A percentile compares a stretch with the other conserved stretches of the same genome.
Conservation (phyloP, 2,113 vertebrate genomes). For the Isichthys henryi region DNA sequence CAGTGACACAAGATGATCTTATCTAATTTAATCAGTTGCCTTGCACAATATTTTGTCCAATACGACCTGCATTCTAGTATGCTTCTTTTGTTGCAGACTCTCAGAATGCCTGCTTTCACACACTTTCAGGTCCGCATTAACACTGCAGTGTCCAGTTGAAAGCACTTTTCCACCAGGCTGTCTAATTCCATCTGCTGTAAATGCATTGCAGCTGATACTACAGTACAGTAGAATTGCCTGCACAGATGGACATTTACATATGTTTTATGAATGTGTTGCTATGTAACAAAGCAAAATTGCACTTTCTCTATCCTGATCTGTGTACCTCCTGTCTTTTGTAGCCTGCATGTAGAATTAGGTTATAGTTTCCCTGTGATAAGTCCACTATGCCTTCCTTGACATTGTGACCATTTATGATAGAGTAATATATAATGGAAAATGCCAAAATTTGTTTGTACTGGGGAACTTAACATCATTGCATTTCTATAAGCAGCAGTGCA, state of each 20-base stretch:
- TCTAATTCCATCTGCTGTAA: not conserved
- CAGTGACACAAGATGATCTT: slow-evolving; percentile 19
- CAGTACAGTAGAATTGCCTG: not conserved
- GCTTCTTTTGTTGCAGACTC: not conserved
- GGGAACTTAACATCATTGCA: not conserved
- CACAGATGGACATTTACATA: not conserved
- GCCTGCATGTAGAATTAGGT: not conserved
- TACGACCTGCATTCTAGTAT: not conserved
- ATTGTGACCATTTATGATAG: not conserved
- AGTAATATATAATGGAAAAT: not conserved
- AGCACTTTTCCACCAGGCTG: not conserved
- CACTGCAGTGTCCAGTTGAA: not conserved
- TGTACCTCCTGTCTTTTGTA: not conserved
- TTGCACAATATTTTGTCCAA: not conserved
- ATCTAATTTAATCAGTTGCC: not conserved
- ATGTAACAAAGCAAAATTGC: not conserved
- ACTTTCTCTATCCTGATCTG: not conserved
- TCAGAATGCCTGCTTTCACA: not conserved
- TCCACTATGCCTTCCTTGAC: not conserved
- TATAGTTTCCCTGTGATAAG: not conserved
- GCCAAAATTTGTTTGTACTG: not conserved
- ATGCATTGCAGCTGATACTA: not conserved
- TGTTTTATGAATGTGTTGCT: not conserved
- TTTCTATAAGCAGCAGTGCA: not conserved
- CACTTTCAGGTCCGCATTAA: not conserved